Conservation (phyloP, 2,113 vertebrate species). For the Pterocles orientalis region DNA sequence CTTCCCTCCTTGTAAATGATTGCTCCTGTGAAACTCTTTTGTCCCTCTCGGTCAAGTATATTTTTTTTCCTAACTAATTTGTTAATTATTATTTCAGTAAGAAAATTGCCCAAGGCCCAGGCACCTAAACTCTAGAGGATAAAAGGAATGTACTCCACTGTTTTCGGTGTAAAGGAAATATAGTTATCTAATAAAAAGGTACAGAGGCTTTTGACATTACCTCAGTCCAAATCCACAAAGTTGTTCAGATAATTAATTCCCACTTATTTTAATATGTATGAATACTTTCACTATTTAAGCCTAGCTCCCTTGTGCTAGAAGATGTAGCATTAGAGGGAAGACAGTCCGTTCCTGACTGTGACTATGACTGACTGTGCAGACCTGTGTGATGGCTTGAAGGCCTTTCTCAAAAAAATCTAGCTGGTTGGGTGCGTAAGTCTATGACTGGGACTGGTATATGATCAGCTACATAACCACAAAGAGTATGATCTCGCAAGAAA, state of each 20-base stretch:
- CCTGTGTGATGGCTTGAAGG: background rate
- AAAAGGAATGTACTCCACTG: background rate
- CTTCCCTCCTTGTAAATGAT: rapidly evolving
- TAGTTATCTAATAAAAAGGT: background rate
- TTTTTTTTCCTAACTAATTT: background rate
- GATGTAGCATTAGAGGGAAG: background rate
- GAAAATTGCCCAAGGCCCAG: background rate
- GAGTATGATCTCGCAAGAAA: background rate
- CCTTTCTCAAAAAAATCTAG: background rate
- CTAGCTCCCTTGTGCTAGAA: background rate
- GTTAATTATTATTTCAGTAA: background rate
- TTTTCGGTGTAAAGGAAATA: background rate
- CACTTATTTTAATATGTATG: background rate
- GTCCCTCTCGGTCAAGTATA: background rate
- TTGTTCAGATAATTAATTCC: background rate
- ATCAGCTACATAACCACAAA: background rate
- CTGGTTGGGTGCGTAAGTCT: background rate
- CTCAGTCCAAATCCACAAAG: background rate
- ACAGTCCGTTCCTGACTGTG: background rate
- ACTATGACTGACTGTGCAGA: background rate
- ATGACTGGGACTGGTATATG: background rate
- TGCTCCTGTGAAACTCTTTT: background rate
- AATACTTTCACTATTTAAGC: background rate
- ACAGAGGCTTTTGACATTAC: background rate
- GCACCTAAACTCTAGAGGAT: background rate